Evolutionary conservation across 2,797 vertebrate species (phyloP).

Genomic region (Tokudaia tokunoshimensis): DNA sequence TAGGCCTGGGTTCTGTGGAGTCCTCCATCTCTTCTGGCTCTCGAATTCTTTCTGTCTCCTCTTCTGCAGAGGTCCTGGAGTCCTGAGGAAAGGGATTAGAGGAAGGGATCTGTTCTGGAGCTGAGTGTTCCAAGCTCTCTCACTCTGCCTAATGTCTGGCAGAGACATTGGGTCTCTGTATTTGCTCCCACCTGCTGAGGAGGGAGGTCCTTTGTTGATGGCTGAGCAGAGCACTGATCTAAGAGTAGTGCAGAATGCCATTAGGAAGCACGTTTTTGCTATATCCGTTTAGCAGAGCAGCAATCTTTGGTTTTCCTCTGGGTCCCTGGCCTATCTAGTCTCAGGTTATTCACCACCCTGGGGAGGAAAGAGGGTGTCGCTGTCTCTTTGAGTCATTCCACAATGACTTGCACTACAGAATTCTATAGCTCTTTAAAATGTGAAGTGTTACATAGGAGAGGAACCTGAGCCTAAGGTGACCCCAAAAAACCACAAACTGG

Average conservation of each 20-base stretch:
- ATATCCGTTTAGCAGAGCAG: neutral
- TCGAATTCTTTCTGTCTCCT: neutral
- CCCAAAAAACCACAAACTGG: conserved; percentile 1
- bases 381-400: neutral
- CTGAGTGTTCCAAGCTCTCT: neutral
- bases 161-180: too few relatives aligned
- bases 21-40: neutral
- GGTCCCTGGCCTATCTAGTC: neutral
- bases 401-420: neutral
- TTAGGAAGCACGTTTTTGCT: neutral
- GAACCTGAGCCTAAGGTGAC: neutral
- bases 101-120: neutral
- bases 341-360: neutral
- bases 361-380: neutral
- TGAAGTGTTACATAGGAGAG: conserved; percentile 25
- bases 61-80: neutral
- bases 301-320: too few relatives aligned
- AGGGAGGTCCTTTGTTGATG: neutral
- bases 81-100: too few relatives aligned
- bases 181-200: neutral
- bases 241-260: neutral
- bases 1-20: too few relatives aligned
- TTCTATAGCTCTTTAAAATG: conserved; percentile 4
- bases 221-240: neutral
- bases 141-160: neutral